Evolutionary conservation across 2,113 vertebrate species (phyloP), one percentile per base, ranked within the genome.

Genomic region (Mixornis gularis): DNA sequence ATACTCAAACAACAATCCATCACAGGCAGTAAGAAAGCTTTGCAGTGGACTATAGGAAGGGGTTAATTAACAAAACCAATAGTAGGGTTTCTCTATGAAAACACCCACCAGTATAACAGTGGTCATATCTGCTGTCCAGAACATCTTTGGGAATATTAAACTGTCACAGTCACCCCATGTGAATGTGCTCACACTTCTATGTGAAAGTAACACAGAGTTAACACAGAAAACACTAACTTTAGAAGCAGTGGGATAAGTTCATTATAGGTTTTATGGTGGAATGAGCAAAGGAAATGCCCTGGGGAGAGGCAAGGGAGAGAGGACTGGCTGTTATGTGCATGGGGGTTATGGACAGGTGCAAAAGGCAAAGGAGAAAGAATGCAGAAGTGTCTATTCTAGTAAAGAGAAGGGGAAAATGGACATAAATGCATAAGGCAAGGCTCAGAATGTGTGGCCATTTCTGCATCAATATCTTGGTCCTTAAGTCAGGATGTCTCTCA

Each of bases 161-260:
- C 46, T 66, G 34, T 66, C 43, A 71, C 55, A 52, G 22, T 46
- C 18, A 9, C 14, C 34, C n/a, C 2, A 4, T 24, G 20, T 41
- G 60, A 90, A 73, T 0, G 0, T 1, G 3, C 5, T 89, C 13
- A 29, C 20, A n/a, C 29, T 76, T 65, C 41, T 59, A 19, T 49
- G 11, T 68, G 63, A 34, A 53, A 85, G 73, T 72, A n/a, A 71
- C 36, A 66, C 48, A 36, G 43, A 76, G 32, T 29, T 48, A 71
- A 63, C 34, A 26, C 11, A 86, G 24, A 17, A 40, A 59, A 19
- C 6, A 14, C 6, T 70, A 64, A 32, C 19, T 53, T 70, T 56
- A 79, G 30, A 74, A 91, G 36, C n/a, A 81, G 40, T 2, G 1
- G 65, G 74, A 13, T 59, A 86, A 73, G 44, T 65, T 80, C 64